These are phyloP conservation scores for Drosophila repleta DNA, from an alignment of 1,140 invertebrate genomes.

Conservation along the genomic window DNA sequence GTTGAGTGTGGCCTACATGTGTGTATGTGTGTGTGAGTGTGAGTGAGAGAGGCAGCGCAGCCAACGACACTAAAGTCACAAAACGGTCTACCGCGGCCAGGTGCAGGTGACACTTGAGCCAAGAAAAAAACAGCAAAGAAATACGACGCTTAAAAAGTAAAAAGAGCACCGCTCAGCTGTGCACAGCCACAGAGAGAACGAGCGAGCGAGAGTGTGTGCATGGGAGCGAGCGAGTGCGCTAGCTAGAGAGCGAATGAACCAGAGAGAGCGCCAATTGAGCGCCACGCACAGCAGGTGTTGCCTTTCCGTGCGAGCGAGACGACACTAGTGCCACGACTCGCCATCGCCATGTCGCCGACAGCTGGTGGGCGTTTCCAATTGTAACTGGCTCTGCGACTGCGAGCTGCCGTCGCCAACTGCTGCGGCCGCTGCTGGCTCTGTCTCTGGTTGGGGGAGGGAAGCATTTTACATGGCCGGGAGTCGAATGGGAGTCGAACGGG, in stretches of 20 bases:
- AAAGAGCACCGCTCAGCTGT: constrained; percentile 43
- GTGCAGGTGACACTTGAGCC: constrained; percentile 49
- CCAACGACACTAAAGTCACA: constrained; percentile 9
- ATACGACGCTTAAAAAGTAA: constrained; percentile 43
- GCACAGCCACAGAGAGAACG: constrained; percentile 2
- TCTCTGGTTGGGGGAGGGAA: constrained; percentile 68
- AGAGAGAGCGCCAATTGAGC: constrained; percentile 37
- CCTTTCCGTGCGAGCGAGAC: constrained; percentile 51
- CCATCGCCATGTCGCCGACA: constrained; percentile 36
- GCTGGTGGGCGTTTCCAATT: constrained; percentile 76
- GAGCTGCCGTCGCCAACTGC: constrained; percentile 13
- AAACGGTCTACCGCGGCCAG: constrained; percentile 19
- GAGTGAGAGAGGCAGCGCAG: constrained; percentile 28
- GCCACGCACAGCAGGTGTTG: constrained; percentile 54
- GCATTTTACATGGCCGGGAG: constrained; percentile 52
- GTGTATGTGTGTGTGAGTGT: neutral
- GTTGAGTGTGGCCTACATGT: constrained; percentile 12
- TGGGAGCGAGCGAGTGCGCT: constrained; percentile 11
- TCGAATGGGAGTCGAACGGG: constrained; percentile 6
- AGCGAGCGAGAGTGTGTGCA: neutral
- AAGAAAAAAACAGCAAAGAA: constrained; percentile 47
- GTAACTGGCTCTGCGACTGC: constrained; percentile 49
- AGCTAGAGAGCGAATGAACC: constrained; percentile 17
- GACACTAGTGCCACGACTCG: constrained; percentile 35
- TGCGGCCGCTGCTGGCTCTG: constrained; percentile 26